Evolutionary conservation across 2,888 invertebrate species (phyloP).

Genomic region (Galeopsomyia nigrocyanea): DNA sequence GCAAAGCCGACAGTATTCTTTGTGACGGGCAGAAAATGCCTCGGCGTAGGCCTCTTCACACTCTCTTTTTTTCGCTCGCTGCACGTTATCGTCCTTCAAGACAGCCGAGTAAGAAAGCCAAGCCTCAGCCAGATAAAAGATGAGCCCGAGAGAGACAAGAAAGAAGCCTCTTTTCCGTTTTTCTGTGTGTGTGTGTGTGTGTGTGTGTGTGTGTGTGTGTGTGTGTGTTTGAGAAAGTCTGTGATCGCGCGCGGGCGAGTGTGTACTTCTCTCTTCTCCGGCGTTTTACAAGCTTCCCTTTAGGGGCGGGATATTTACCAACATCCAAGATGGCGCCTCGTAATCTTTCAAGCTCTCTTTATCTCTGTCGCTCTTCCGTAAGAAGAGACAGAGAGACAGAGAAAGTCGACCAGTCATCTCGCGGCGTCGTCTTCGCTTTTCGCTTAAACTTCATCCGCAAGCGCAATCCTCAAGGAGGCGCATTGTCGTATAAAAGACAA

Average conservation of each 20-base stretch:
- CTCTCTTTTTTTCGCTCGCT: conserved; percentile 48
- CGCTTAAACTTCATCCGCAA: conserved; percentile 38
- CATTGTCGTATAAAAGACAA: conserved; percentile 39
- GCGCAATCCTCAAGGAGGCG: conserved; percentile 44
- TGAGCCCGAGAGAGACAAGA: background rate
- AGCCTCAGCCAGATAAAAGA: conserved; percentile 37
- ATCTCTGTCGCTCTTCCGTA: conserved; percentile 23
- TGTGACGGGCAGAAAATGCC: conserved; percentile 60
- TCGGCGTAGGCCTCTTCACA: conserved; percentile 52
- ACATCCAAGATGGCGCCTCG: conserved; percentile 68
- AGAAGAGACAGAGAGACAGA: background rate
- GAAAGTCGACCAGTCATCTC: conserved; percentile 60
- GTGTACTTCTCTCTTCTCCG: conserved; percentile 47
- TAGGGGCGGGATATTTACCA: conserved; percentile 67
- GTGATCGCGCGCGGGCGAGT: background rate
- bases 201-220: background rate
- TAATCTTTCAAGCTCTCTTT: conserved; percentile 62
- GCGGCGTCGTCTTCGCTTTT: conserved; percentile 50
- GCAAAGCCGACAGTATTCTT: conserved; percentile 69
- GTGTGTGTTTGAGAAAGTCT: background rate
- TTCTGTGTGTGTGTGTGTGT: background rate
- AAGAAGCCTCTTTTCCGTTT: background rate
- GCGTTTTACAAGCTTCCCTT: conserved; percentile 56
- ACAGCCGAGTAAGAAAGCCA: conserved; percentile 41
- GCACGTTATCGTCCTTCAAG: conserved; percentile 41